Evolutionary conservation across 2,113 vertebrate genomes (phyloP), one percentile per base, ranked within the genome.

Genomic region (Tupaia chinensis): DNA sequence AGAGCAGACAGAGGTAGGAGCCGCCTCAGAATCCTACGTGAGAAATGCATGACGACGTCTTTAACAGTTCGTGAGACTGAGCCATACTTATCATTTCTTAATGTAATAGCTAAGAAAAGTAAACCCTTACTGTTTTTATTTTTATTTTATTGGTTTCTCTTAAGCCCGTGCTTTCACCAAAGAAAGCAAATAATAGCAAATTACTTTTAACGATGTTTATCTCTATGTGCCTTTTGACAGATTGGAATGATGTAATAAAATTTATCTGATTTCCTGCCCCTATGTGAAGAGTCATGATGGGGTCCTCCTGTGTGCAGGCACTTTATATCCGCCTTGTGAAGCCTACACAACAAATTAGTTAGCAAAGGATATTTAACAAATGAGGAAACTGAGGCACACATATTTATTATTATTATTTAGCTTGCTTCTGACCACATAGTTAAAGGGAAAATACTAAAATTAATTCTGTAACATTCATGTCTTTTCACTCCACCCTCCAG

Each of bases 21-120:
- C 53, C 4, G 0, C 7, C 2, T 65, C 14, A 8, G n/a, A 63
- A 53, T 25, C 5, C 0, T 14, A 5, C 13, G 16, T 56, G 20
- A 53, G 32, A 84, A 60, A 25, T 2, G 10, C 2, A 3, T 6
- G 3, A 68, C 79, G 53, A 3, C 34, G 8, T 56, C 27, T 23
- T 44, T n/a, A 34, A 60, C 56, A 72, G 10, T 16, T 53, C 66
- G 17, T n/a, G 69, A 34, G 14, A 23, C 25, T 78, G 10, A 72
- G 14, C 12, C 27, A 16, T n/a, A 1, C 2, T 65, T 82, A 16
- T 12, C 65, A 10, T 58, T 84, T 70, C 56, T 63, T 83, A 0
- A 66, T 79, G 87, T 65, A 83, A 32, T 53, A 60, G 56, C 15
- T 65, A 54, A 68, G 61, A 68, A 89, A 83, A 87, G 17, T 56